Evolutionary conservation across 1,140 invertebrate genomes (phyloP), one percentile per base, ranked within the genome.

Genomic region (Oscheius sp.): DNA sequence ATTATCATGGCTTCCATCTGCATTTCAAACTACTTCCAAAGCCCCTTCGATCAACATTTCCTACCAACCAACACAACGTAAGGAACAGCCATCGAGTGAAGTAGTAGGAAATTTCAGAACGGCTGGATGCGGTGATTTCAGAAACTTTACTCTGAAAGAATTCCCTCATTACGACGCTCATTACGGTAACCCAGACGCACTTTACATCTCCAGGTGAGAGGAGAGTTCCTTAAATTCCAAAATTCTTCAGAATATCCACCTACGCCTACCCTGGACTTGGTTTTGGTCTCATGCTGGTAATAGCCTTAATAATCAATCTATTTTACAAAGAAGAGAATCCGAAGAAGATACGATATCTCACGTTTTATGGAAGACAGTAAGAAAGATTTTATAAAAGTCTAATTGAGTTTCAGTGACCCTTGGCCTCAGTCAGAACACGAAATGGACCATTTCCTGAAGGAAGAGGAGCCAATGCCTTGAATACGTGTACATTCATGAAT

Each of bases 251-350:
- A 63, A 72, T 76, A 42, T 76, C 74, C 29, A 74, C 74, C 42
- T 76, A 75, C 38, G 38, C 69, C n/a, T 76, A 76, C 34, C 74
- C 74, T 2, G 71, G 72, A 42, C 23, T 76, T 29, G 74, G 74
- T 1, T 75, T 76, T 29, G 46, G 75, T 10, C 42, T 76, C 1
- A 74, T 76, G 68, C 29, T 76, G 23, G 62, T 55, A 15, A 75
- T 76, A 28, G 74, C 46, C 20, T 35, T 74, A 18, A 35, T 61
- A 2, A 46, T 76, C n/a, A 45, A 61, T 7, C 35, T 66, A 36
- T 73, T 76, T 34, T 61, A 75, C 23, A 35, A 76, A 34, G 62
- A 73, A 23, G 26, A 65, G 29, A 65, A 75, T 31, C 46, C 36
- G 13, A 38, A 65, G 20, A 73, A 72, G 23, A 76, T 74, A 26